Percentiles rank a stretch among this genome's conserved stretches.
Evolutionary conservation across 35 echinoderm and acorn worm species (phyloP).

Genomic region (Ophioderma brevispina): DNA sequence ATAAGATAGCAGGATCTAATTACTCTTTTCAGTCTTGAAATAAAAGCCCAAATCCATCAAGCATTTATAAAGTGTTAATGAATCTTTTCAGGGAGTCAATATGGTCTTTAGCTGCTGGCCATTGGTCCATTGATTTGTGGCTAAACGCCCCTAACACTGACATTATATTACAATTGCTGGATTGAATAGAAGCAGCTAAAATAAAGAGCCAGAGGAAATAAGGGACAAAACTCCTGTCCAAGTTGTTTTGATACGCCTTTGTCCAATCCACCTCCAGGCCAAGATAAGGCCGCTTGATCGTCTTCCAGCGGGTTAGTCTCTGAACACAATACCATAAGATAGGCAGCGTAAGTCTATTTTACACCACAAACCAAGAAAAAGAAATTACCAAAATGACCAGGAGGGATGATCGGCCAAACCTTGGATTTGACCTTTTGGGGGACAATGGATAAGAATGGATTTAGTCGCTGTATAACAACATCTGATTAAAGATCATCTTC

Average conservation of each 20-base stretch:
- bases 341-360: not conserved
- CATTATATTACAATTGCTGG: not conserved
- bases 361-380: slow-evolving; percentile 1
- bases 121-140: not conserved
- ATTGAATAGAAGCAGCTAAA: not conserved
- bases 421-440: slow-evolving; percentile 1
- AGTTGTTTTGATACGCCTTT: not conserved
- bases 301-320: not conserved
- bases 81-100: not conserved
- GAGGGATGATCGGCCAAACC: not conserved
- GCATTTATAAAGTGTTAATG: slow-evolving; percentile 6
- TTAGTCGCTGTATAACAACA: not conserved
- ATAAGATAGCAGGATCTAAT: not conserved
- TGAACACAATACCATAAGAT: not conserved
- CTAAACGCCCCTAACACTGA: not conserved
- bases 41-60: not conserved
- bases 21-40: slow-evolving; percentile 6
- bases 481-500: not conserved
- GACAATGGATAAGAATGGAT: not conserved
- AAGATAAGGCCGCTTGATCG: not conserved
- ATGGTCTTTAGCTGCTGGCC: not conserved
- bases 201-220: not conserved
- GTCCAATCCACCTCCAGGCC: not conserved
- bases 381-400: not conserved
- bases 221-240: not conserved